Conservation (phyloP, 2,888 invertebrate species). For the Drosophila nigritarsus region DNA sequence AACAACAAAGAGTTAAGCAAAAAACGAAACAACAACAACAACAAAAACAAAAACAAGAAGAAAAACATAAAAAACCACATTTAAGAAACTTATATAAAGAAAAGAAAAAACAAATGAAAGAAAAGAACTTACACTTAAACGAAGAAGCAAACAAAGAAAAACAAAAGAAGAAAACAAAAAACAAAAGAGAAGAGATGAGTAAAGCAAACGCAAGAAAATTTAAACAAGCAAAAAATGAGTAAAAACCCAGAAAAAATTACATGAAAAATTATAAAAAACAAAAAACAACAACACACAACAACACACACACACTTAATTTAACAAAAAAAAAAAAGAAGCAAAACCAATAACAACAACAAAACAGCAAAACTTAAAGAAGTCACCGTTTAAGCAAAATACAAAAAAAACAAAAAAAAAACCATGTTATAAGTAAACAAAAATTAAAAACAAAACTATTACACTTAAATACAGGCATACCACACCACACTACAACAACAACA, state of each 20-base stretch:
- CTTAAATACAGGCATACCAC: constrained; percentile 63
- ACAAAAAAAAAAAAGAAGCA: constrained; percentile 60
- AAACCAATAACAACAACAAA: constrained; percentile 68
- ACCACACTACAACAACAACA: constrained; percentile 23
- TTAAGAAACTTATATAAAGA: constrained; percentile 76
- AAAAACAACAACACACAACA: constrained; percentile 37
- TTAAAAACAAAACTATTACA: constrained; percentile 67
- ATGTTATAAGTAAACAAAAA: constrained; percentile 57
- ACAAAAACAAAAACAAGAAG: constrained; percentile 55
- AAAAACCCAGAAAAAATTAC: constrained; percentile 66
- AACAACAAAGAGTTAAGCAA: constrained; percentile 64
- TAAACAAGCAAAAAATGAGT: constrained; percentile 68
- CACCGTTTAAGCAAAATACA: constrained; percentile 73
- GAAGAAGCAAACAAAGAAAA: constrained; percentile 31
- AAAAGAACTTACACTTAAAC: constrained; percentile 70
- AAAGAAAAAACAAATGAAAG: constrained; percentile 36
- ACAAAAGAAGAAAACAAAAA: constrained; percentile 19
- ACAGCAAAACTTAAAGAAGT: constrained; percentile 80
- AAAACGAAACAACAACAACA: constrained; percentile 36
- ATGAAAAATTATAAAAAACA: constrained; percentile 58
- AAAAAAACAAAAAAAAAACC: constrained; percentile 55
- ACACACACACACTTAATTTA: constrained; percentile 70
- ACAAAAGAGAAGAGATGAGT: constrained; percentile 15
- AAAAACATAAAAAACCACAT: constrained; percentile 63
- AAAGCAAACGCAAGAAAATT: constrained; percentile 65